Evolutionary conservation across 2,888 invertebrate species (phyloP).

Genomic region (Tricholauxania praeusta): DNA sequence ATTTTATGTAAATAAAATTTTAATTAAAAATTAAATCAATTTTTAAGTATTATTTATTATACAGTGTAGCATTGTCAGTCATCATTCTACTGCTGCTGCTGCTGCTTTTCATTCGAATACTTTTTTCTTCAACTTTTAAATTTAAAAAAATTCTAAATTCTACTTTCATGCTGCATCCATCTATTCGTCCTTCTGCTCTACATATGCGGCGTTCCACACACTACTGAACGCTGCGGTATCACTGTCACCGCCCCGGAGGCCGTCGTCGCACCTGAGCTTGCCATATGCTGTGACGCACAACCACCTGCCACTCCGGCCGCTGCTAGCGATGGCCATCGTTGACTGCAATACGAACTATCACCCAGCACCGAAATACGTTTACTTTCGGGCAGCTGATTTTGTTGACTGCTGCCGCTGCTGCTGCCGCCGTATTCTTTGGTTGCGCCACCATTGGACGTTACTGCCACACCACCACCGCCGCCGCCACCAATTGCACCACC

Average conservation of each 20-base stretch:
- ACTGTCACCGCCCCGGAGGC: constrained; percentile 50
- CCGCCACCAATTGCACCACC: constrained; percentile 37
- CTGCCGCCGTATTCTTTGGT: constrained; percentile 57
- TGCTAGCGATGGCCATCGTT: constrained; percentile 66
- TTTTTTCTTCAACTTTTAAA: constrained; percentile 7
- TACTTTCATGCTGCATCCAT: neutral
- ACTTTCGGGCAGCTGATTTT: constrained; percentile 52
- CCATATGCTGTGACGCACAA: constrained; percentile 57
- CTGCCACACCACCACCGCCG: constrained; percentile 15
- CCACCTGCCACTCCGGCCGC: constrained; percentile 60
- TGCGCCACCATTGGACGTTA: constrained; percentile 37
- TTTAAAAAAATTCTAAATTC: constrained; percentile 18
- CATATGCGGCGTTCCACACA: constrained; percentile 68
- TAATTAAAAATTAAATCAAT: constrained; percentile 4
- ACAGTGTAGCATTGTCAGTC: constrained; percentile 28
- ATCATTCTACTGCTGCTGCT: constrained; percentile 9
- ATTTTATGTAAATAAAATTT: constrained; percentile 30
- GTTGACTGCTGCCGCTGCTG: constrained; percentile 32
- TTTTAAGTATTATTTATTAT: constrained; percentile 12
- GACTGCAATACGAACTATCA: constrained; percentile 68
- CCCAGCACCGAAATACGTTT: constrained; percentile 68
- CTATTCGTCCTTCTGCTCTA: constrained; percentile 48
- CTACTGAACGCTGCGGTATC: constrained; percentile 59
- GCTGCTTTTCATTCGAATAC: neutral
- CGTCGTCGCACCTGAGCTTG: constrained; percentile 51